Base-by-base conservation (phyloP, 1,140 invertebrate species). In the Frieseomelitta varia region DNA sequence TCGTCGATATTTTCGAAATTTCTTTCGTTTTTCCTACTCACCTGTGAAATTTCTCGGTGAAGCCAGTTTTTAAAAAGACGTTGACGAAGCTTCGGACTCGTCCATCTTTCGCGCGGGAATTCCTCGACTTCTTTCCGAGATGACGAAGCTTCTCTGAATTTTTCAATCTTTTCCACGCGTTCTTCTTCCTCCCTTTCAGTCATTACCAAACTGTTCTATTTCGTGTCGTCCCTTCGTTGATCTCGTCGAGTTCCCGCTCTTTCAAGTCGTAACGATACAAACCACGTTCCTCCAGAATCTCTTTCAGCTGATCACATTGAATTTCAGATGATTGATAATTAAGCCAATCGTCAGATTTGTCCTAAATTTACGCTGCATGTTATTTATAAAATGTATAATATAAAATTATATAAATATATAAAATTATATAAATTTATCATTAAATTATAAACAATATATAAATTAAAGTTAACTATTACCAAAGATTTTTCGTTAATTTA, bases 41-140 rank as follows among this genome's bases (percentile, higher is more conserved):
- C 90, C 79, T 87, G 27, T 74, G 30, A 30, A 74, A 74, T 55
- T 87, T 78, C 21, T 89, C 85, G 0, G 75, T 81, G 30, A 86
- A 58, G 39, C 80, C 87, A 58, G 79, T 30, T 21, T 85, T 76
- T 15, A 89, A 47, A n/a, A 90, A 75, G 17, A 69, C 75, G 19
- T 72, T 58, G 0, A 87, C 65, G 10, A 91, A 77, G 30, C 85
- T 74, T n/a, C 85, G 69, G 69, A 27, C 79, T 87, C 3, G 88
- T n/a, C 17, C 17, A 71, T 89, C 84, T 91, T 15, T 77, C 55
- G 11, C 67, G 63, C 14, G 91, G 74, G 56, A 89, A 79, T 27
- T 71, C 56, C 4, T 3, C 68, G 11, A 90, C 78, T 47, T 80
- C 34, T 55, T 61, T 17, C 10, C 58, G 39, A 0, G 67, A n/a